Base-by-base conservation (phyloP, 1,140 invertebrate species). In the Drosophila busckii region DNA sequence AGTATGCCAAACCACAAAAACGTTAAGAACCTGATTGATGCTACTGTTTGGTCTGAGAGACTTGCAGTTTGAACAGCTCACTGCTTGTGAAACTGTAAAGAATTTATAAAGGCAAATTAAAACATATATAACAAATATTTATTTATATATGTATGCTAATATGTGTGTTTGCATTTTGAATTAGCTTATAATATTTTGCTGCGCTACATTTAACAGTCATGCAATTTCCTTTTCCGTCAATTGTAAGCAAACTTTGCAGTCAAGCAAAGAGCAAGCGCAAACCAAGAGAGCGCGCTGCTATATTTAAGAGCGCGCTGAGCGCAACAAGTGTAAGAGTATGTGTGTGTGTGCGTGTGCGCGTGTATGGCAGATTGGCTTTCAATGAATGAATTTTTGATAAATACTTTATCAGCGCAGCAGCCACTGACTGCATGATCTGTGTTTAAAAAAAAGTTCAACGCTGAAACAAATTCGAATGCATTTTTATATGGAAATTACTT, bases 361-460 rank as follows among this genome's bases (percentile, higher is more conserved):
- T 32, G 20, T 16, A 23, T 28, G n/a, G 42, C 32, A 44, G 52
- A 10, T 42, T 34, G 44, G 25, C 28, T 49, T 53, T 73, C 75
- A 48, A 83, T 82, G 75, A 82, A 82, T 82, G 75, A 75, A 82
- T 82, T 82, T 49, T 82, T 82, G 75, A 82, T 82, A 82, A 82
- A 82, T 73, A 46, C 55, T 82, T 82, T 82, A 82, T 82, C 75
- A 82, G 65, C 61, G 46, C 41, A 35, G 29, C 23, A 49, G 16
- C 46, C 48, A 44, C 40, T 49, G 49, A 54, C 45, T 38, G 20
- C 29, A 45, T 22, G 37, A 56, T 62, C 13, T 56, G 59, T 49
- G 50, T 37, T 29, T 42, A 62, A 35, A 46, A 28, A 53, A 19
- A 32, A 13, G n/a, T n/a, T n/a, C n/a, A 35, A 25, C 13, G 49